These are phyloP conservation scores for Erythrocercus mccallii DNA, from an alignment of 2,113 vertebrate species.

Conservation along the genomic window DNA sequence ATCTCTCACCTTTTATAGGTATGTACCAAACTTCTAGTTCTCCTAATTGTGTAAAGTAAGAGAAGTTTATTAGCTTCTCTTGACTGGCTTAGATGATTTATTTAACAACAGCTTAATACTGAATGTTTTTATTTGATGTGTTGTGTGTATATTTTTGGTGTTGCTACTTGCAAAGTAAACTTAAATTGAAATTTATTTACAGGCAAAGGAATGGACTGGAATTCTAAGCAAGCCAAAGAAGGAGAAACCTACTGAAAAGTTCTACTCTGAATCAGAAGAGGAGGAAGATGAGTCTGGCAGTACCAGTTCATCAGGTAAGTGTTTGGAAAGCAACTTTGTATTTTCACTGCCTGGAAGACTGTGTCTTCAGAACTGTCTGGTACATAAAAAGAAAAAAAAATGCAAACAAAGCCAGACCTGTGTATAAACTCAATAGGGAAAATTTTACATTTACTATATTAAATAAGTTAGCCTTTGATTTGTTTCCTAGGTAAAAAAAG, in stretches of 20 bases:
- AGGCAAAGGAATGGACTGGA: slow-evolving; percentile 83
- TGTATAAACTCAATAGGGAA: neutral
- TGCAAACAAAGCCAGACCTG: neutral
- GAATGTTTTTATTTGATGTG: neutral
- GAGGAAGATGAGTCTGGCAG: slow-evolving; percentile 77
- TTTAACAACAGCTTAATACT: neutral
- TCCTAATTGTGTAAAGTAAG: neutral
- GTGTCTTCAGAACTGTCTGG: neutral
- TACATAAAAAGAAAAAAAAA: neutral
- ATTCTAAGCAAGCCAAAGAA: slow-evolving; percentile 77
- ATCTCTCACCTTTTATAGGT: neutral
- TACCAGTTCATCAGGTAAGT: slow-evolving; percentile 64
- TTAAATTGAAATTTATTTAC: neutral
- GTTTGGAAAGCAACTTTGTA: neutral
- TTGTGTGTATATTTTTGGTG: neutral
- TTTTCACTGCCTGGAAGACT: neutral
- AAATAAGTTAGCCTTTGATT: neutral
- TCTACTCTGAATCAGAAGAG: slow-evolving; percentile 89
- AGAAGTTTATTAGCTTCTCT: neutral
- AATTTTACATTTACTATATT: neutral
- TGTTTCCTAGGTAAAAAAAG: neutral
- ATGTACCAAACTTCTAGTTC: neutral
- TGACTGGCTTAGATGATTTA: neutral
- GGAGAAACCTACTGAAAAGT: slow-evolving; percentile 80
- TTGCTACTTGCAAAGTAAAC: neutral